Base-by-base conservation (phyloP, 2,113 vertebrate species). In the Cebus imitator region DNA sequence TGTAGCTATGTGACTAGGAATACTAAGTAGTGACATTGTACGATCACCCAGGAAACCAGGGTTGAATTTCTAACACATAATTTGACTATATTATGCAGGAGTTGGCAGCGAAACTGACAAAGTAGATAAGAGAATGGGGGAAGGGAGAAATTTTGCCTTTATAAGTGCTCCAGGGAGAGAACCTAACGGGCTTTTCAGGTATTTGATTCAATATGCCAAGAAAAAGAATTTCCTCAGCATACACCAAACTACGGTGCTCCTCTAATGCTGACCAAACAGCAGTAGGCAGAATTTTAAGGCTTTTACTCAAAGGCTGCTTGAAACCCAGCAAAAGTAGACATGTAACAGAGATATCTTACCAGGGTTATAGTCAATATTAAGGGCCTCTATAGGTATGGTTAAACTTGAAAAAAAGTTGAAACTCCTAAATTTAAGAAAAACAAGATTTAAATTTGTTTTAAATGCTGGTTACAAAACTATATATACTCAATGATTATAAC, bases 21-120 rank as follows among this genome's bases (percentile, higher is more conserved):
- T 97, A 95, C 92, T 96, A 97, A 98, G 92, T 10, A 96, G 95
- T 91, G 90, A 68, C 37, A 95, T 83, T 86, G 87, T 94, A 88
- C 45, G 91, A 96, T 97, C 96, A 84, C 96, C 97, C 92, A 55
- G 97, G 97, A 97, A 98, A 98, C 96, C 90, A 40, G 86, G 85
- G 96, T 97, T 96, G 96, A 92, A 89, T 95, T 83, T 85, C 94
- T 87, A 95, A 72, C 66, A 83, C 90, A 73, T 96, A 97, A 96
- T 97, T 97, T 94, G 94, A 97, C 76, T 95, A 75, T 61, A 97
- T 94, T 95, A 95, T 97, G 88, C 86, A 80, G 90, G 20, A 92
- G 32, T 52, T 95, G 87, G 81, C 86, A 79, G 52, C 16, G 52
- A 95, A 93, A 87, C 40, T 84, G 43, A 88, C 70, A 95, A 79